Base-by-base conservation (phyloP, 2,888 invertebrate genomes). In the Ornithoptera priamus region DNA sequence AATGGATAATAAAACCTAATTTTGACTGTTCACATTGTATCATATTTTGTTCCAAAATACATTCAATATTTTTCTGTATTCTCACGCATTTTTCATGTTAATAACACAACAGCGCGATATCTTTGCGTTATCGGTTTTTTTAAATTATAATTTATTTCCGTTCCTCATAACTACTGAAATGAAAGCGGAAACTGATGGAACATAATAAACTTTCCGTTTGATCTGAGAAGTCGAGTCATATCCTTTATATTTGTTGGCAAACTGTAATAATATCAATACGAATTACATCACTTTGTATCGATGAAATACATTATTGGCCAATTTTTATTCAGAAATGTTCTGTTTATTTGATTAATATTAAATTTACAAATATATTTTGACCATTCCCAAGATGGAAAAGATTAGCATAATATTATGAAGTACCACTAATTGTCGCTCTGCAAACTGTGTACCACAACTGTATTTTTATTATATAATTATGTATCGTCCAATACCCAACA, bases 151-250 rank as follows among this genome's bases (percentile, higher is more conserved):
- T 22, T 1, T 42, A 50, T 50, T 42, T 50, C 36, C n/a, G 46
- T 39, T 39, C 22, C 22, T 22, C 42, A 42, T 22, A 22, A 6
- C 62, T 22, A 42, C 17, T 18, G 10, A 67, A 61, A 60, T 56
- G 36, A 50, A 65, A 22, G 46, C 46, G 65, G 59, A 65, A 65
- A 59, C 59, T 30, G 10, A 18, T 61, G 60, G 46, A 53, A 36
- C 36, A 50, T 50, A n/a, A 20, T 18, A 61, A 61, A 20, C 56
- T 36, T 53, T 20, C 15, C 67, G 61, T 67, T 67, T 67, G 67
- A 67, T 67, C 61, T 61, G 36, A 61, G 61, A 67, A 56, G n/a
- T 39, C 30, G 67, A 61, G 67, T 67, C 61, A 61, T 22, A 61
- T 61, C 53, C 67, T 20, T 62, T 20, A 58, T 20, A 58, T 58